Conservation (phyloP, 37 sponge, comb jelly and placozoan species). For the Geodia barretti region DNA sequence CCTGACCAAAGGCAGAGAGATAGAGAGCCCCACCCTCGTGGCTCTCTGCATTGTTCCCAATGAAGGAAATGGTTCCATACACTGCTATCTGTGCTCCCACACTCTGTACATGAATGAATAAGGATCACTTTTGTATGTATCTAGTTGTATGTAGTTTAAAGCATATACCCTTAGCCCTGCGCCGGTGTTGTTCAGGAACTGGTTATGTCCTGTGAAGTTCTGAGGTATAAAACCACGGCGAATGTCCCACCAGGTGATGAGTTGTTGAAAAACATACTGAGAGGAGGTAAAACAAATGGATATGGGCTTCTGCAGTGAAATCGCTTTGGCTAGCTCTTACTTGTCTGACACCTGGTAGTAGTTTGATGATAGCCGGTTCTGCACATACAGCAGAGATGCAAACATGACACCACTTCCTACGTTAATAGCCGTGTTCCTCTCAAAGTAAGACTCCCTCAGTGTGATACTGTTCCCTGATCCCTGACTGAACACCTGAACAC, state of each 20-base stretch:
- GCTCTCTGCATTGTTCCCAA: conserved; percentile 23
- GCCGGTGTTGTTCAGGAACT: conserved; percentile 57
- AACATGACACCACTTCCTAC: conserved; percentile 55
- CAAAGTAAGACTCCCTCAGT: conserved; percentile 14
- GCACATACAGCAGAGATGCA: conserved; percentile 37
- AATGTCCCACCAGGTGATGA: conserved; percentile 39
- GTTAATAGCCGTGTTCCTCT: conserved; percentile 19
- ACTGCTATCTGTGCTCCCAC: conserved; percentile 34
- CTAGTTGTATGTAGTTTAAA: conserved; percentile 20
- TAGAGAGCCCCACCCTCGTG: conserved; percentile 53
- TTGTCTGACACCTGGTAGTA: conserved; percentile 18
- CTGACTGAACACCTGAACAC: too few species aligned
- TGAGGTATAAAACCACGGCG: conserved; percentile 27
- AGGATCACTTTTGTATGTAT: neutral
- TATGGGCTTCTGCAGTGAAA: too few species aligned
- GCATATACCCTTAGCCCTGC: conserved; percentile 42
- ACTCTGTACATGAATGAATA: conserved; percentile 20
- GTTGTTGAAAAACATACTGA: conserved; percentile 37
- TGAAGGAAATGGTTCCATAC: conserved; percentile 36
- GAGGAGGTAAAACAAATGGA: neutral
- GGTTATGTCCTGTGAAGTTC: conserved; percentile 23
- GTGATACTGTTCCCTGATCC: conserved; percentile 24
- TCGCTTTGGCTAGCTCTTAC: too few species aligned
- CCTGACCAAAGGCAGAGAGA: conserved; percentile 58
- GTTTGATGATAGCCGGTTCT: conserved; percentile 8